Conservation (phyloP, 2,888 invertebrate genomes). For the Disparrhopalites patrizii region DNA sequence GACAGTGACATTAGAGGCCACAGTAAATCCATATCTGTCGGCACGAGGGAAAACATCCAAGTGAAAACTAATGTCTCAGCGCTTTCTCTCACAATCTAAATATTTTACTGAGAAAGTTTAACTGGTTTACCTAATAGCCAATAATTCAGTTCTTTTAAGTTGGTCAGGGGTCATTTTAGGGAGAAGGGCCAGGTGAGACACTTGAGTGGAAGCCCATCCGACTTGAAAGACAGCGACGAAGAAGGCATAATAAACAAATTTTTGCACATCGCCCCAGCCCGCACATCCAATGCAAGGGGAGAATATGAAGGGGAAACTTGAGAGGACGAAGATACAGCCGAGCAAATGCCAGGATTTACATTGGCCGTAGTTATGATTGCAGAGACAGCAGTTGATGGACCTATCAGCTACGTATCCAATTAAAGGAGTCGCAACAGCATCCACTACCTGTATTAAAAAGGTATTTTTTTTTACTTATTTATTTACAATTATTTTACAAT, state of each 20-base stretch:
- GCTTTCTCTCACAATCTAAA: too few relatives aligned
- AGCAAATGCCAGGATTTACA: conserved; percentile 85
- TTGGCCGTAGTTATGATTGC: conserved; percentile 63
- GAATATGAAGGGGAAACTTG: conserved; percentile 84
- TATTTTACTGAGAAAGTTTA: neutral
- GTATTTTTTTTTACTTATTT: too few relatives aligned
- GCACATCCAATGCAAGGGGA: conserved; percentile 67
- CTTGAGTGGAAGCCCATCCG: conserved; percentile 89
- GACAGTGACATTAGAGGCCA: conserved; percentile 77
- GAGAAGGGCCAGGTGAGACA: conserved; percentile 83
- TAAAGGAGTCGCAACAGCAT: conserved; percentile 81
- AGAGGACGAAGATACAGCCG: conserved; percentile 71
- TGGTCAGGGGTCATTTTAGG: conserved; percentile 73
- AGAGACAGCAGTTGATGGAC: conserved; percentile 62
- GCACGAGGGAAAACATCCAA: too few relatives aligned
- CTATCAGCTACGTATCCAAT: conserved; percentile 80
- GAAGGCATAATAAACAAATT: conserved; percentile 69
- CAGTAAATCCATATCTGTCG: conserved; percentile 79
- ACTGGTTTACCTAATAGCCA: conserved; percentile 66
- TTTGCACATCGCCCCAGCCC: conserved; percentile 58
- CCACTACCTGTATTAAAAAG: conserved; percentile 71
- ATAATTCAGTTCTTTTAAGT: conserved; percentile 69
- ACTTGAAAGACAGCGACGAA: conserved; percentile 84
- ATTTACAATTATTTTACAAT: too few relatives aligned
- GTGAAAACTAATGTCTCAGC: too few relatives aligned